Percentiles rank a stretch among this genome's conserved stretches.
phyloP scores from a whole-genome alignment of 1,140 invertebrate species.

The Hypothenemus hampei region DNA sequence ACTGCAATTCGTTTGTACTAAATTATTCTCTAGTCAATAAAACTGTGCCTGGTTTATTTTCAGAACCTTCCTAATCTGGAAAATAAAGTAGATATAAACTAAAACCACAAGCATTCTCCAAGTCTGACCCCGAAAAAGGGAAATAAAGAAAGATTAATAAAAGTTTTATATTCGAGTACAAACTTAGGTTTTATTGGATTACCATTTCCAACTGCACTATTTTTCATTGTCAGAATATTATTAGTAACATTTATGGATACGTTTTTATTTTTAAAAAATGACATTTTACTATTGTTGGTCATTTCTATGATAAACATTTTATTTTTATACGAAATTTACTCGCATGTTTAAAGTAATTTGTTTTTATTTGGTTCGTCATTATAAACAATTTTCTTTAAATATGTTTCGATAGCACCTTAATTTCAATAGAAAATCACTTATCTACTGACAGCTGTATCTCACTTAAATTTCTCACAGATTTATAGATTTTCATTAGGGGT shows the following conservation, averaged over 20 bases:
- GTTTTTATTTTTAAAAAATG: slow-evolving; percentile 9
- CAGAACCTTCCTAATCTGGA: background rate
- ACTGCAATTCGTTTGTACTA: too few relatives aligned
- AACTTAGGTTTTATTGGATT: slow-evolving; percentile 17
- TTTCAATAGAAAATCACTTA: too few relatives aligned
- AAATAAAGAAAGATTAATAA: slow-evolving; percentile 21
- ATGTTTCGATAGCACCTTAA: too few relatives aligned
- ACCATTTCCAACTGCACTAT: slow-evolving; percentile 6
- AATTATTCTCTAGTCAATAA: slow-evolving; percentile 1
- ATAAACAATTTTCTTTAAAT: too few relatives aligned
- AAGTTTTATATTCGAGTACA: slow-evolving; percentile 13
- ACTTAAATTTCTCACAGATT: too few relatives aligned
- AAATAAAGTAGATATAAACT: slow-evolving; percentile 10
- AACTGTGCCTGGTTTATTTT: slow-evolving; percentile 1
- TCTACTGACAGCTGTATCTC: too few relatives aligned
- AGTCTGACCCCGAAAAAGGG: background rate
- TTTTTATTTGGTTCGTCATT: too few relatives aligned
- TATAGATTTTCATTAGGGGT: too few relatives aligned
- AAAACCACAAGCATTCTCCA: slow-evolving; percentile 7
- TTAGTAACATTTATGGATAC: slow-evolving; percentile 10
- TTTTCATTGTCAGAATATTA: slow-evolving; percentile 14
- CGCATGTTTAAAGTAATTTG: too few relatives aligned
- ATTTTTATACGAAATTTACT: too few relatives aligned
- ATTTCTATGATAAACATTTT: too few relatives aligned
- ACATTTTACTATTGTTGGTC: too few relatives aligned